A percentile compares a stretch with the other conserved stretches of the same genome.
phyloP scores from a whole-genome alignment of 2,113 vertebrate species.

The Aspidoscelis tigris region DNA sequence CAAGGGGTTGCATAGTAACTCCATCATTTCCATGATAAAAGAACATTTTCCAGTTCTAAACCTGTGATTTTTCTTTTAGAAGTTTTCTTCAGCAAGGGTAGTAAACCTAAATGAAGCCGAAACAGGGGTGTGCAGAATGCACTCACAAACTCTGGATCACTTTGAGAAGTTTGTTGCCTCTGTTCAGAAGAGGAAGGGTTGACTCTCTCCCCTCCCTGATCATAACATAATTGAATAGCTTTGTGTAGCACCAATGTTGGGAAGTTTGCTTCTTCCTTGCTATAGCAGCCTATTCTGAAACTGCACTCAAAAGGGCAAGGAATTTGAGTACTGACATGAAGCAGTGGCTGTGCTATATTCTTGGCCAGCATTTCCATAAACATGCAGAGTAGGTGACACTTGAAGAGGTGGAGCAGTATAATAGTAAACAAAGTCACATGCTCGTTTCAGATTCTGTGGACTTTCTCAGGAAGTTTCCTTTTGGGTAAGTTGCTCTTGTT shows the following conservation, averaged over 20 bases:
- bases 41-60: background rate
- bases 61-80: constrained; percentile 23
- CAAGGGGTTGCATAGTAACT: background rate
- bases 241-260: background rate
- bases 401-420: background rate
- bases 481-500: background rate
- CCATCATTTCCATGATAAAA: background rate
- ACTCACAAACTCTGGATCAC: constrained; percentile 40
- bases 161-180: constrained; percentile 17
- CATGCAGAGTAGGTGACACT: background rate
- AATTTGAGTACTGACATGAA: constrained; percentile 1
- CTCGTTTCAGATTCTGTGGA: background rate
- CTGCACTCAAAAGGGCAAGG: background rate
- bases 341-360: background rate
- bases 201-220: constrained; percentile 19
- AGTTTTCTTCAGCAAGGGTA: constrained; percentile 42
- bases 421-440: background rate
- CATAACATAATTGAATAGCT: constrained; percentile 39
- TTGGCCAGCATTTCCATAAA: background rate
- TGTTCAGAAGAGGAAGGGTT: constrained; percentile 8
- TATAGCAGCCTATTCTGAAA: fast-evolving
- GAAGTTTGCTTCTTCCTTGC: constrained; percentile 27
- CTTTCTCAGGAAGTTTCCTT: background rate
- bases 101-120: constrained; percentile 34
- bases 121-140: constrained; percentile 7